phyloP scores from a whole-genome alignment of 2,888 invertebrate genomes.

The Galeopsomyia nigrocyanea region DNA sequence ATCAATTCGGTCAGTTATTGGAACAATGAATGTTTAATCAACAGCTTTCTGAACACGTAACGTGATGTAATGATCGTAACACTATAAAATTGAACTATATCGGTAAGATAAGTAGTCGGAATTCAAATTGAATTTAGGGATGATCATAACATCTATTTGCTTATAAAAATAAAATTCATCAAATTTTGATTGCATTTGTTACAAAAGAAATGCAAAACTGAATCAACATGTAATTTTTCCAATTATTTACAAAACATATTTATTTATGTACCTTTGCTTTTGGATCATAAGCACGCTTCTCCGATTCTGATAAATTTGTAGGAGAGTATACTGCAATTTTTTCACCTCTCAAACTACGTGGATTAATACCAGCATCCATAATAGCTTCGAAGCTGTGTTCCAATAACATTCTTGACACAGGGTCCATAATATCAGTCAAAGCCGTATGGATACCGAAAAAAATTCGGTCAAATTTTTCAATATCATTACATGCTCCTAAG shows the following conservation, averaged over 20 bases:
- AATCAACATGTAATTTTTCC: too few relatives aligned
- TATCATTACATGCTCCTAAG: conserved; percentile 36
- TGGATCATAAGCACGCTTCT: conserved; percentile 47
- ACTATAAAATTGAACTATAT: too few relatives aligned
- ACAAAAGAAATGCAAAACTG: too few relatives aligned
- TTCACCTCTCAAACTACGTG: conserved; percentile 43
- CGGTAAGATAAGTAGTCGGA: too few relatives aligned
- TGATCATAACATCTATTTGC: too few relatives aligned
- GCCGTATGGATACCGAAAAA: conserved; percentile 51
- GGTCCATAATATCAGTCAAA: conserved; percentile 48
- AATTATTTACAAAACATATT: not conserved
- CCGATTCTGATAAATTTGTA: conserved; percentile 49
- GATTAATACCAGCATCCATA: conserved; percentile 50
- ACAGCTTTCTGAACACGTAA: not conserved
- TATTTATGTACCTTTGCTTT: conserved; percentile 45
- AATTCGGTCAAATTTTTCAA: conserved; percentile 49
- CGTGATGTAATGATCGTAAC: too few relatives aligned
- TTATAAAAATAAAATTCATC: too few relatives aligned
- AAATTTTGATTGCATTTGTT: too few relatives aligned
- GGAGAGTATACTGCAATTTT: conserved; percentile 48
- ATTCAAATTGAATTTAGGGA: too few relatives aligned
- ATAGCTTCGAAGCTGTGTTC: conserved; percentile 49
- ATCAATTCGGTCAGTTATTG: too few relatives aligned
- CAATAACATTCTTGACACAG: conserved; percentile 45
- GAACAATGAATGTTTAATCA: too few relatives aligned